Conservation (phyloP, 2,113 vertebrate species). For the Rafetus swinhoei region DNA sequence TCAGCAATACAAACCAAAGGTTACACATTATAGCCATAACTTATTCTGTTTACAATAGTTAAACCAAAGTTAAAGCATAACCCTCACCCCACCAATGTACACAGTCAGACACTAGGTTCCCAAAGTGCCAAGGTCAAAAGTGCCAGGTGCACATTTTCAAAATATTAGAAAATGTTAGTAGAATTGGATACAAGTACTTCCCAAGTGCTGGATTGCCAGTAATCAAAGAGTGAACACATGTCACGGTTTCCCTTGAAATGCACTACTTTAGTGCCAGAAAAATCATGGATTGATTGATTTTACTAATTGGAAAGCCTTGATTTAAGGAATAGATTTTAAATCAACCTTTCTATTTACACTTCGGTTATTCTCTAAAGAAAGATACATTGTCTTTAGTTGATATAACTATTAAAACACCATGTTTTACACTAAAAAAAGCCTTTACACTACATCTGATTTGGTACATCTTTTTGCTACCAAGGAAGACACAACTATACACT, state of each 20-base stretch:
- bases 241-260: neutral
- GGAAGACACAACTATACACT: too few relatives aligned
- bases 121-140: neutral
- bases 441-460: too few relatives aligned
- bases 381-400: too few relatives aligned
- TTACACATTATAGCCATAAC: neutral
- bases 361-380: too few relatives aligned
- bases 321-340: too few relatives aligned
- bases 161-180: too few relatives aligned
- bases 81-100: accelerated
- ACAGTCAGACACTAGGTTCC: neutral
- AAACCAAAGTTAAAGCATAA: neutral
- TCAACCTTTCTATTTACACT: too few relatives aligned
- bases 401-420: too few relatives aligned
- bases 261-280: neutral
- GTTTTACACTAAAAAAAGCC: too few relatives aligned
- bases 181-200: neutral
- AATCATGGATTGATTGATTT: neutral
- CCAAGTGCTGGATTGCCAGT: neutral
- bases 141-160: too few relatives aligned
- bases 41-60: neutral
- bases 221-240: neutral
- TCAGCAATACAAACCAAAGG: neutral
- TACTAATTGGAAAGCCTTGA: too few relatives aligned
- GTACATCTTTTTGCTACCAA: too few relatives aligned